phyloP scores from a whole-genome alignment of 2,888 invertebrate genomes.

The Ganaspis brasiliensis region DNA sequence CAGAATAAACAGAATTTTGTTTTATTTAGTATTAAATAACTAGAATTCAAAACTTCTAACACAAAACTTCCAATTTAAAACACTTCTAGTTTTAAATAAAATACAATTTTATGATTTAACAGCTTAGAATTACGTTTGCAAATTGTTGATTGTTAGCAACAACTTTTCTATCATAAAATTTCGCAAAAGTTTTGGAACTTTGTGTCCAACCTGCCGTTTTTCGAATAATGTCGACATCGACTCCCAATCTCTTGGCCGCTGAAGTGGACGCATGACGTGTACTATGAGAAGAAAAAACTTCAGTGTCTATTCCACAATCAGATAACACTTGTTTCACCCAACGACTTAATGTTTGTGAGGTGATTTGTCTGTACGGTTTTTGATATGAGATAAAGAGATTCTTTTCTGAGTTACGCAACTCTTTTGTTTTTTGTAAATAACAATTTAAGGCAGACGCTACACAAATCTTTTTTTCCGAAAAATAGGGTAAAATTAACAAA shows the following conservation, averaged over 20 bases:
- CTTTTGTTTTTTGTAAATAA: slow-evolving; percentile 50
- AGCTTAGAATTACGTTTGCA: not conserved
- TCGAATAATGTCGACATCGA: slow-evolving; percentile 41
- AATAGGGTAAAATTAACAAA: slow-evolving; percentile 48
- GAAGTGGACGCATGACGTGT: slow-evolving; percentile 50
- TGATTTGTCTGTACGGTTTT: not conserved
- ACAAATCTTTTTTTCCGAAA: slow-evolving; percentile 45
- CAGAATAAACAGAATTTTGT: no score
- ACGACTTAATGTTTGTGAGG: slow-evolving; percentile 41
- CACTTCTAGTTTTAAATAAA: no score
- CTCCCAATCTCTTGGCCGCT: slow-evolving; percentile 43
- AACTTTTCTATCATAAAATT: slow-evolving; percentile 39
- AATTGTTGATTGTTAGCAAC: not conserved
- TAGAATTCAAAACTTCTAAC: no score
- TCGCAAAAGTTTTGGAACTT: slow-evolving; percentile 41
- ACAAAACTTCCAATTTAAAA: no score
- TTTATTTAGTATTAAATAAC: no score
- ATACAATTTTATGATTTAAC: no score
- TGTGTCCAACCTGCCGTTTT: slow-evolving; percentile 48
- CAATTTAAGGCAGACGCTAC: slow-evolving; percentile 45
- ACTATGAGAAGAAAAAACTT: slow-evolving; percentile 41
- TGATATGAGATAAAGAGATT: not conserved
- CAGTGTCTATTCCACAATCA: slow-evolving; percentile 31
- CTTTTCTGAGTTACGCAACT: not conserved
- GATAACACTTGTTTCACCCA: slow-evolving; percentile 46